Conservation (phyloP, 2,797 vertebrate genomes). For the Percopsis omiscomaycus region DNA sequence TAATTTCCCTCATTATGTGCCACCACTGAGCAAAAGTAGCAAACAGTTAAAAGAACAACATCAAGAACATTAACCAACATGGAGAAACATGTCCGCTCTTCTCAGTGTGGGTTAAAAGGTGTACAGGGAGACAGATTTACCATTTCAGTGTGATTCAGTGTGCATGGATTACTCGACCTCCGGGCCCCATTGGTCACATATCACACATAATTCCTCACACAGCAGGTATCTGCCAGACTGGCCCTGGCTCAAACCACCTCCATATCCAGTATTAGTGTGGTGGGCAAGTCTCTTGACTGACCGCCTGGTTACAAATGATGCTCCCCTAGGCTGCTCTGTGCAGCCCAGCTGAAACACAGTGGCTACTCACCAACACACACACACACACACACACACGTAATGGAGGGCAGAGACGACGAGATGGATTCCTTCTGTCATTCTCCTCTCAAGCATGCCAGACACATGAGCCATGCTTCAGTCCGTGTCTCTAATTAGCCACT, state of each 20-base stretch:
- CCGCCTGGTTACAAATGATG: slow-evolving; percentile 64
- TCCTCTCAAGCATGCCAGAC: slow-evolving; percentile 63
- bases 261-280: slow-evolving; percentile 40
- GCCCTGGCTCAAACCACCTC: slow-evolving; percentile 52
- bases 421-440: slow-evolving; percentile 69
- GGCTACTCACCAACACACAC: slow-evolving; percentile 5
- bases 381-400: slow-evolving; percentile 38
- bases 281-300: slow-evolving; percentile 46
- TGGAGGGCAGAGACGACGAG: slow-evolving; percentile 46
- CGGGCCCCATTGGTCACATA: slow-evolving; percentile 44
- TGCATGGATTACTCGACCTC: slow-evolving; percentile 1
- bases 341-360: slow-evolving; percentile 49
- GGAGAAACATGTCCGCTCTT: not conserved
- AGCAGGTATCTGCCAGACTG: slow-evolving; percentile 43
- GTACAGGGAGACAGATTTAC: slow-evolving; percentile 10
- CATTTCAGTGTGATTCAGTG: slow-evolving; percentile 2
- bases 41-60: too few species aligned
- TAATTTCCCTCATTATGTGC: too few species aligned
- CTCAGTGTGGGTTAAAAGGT: not conserved
- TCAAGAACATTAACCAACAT: not conserved
- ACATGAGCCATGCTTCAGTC: slow-evolving; percentile 66
- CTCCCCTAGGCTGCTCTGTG: slow-evolving; percentile 51
- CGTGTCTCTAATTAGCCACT: slow-evolving; percentile 71
- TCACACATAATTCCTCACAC: slow-evolving; percentile 50
- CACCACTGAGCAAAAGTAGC: too few species aligned